phyloP scores from a whole-genome alignment of 2,888 invertebrate genomes.

The Trilocha varians region DNA sequence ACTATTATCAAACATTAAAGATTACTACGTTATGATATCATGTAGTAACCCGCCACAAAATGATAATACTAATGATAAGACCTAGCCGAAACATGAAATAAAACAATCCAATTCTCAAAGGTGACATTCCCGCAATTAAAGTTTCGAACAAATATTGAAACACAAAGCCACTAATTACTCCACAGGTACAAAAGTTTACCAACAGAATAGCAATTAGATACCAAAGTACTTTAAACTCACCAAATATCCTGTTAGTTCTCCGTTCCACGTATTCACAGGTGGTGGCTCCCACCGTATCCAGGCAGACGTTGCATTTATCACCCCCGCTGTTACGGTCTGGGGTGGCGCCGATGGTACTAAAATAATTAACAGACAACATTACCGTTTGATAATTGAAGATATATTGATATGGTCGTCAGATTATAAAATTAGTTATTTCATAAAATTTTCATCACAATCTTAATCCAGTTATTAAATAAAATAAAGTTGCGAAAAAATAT shows the following conservation, averaged over 20 bases:
- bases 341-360: conserved; percentile 85
- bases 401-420: too few relatives aligned
- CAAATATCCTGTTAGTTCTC: conserved; percentile 89
- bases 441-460: too few relatives aligned
- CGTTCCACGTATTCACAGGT: conserved; percentile 82
- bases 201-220: conserved; percentile 25
- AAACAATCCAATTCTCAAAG: background rate
- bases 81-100: too few relatives aligned
- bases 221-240: conserved; percentile 64
- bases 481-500: too few relatives aligned
- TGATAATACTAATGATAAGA: too few relatives aligned
- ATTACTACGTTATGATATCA: too few relatives aligned
- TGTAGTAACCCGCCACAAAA: too few relatives aligned
- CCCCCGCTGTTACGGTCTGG: conserved; percentile 83
- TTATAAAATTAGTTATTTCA: too few relatives aligned
- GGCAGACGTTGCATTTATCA: conserved; percentile 87
- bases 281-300: conserved; percentile 89
- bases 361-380: conserved; percentile 33
- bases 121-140: conserved; percentile 1
- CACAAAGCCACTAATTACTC: conserved; percentile 12
- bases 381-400: background rate
- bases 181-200: conserved; percentile 21
- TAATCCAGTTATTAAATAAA: too few relatives aligned
- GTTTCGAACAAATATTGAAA: conserved; percentile 3
- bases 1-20: too few relatives aligned